Conservation (phyloP, 2,113 vertebrate genomes). For the Oenanthe melanoleuca region DNA sequence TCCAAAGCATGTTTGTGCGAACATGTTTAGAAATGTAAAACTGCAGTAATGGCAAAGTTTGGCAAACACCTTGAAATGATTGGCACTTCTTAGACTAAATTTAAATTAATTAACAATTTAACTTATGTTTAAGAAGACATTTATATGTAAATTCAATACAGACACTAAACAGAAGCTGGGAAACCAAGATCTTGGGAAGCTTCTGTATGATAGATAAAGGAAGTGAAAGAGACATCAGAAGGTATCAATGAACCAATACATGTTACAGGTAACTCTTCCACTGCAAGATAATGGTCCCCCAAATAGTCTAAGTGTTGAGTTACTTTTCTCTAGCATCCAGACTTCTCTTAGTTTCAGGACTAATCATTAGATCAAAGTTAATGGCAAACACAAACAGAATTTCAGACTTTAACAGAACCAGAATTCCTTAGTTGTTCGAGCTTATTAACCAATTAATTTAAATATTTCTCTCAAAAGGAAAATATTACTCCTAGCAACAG, state of each 20-base stretch:
- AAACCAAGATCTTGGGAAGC: background rate
- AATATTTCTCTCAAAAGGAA: background rate
- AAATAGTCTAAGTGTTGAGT: background rate
- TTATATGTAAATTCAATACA: background rate
- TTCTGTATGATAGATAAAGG: background rate
- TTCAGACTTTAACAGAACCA: background rate
- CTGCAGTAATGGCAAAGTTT: background rate
- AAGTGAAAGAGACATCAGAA: background rate
- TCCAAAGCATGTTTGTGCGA: background rate
- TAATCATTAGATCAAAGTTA: background rate
- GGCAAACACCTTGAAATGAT: background rate
- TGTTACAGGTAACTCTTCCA: background rate
- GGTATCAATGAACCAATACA: background rate
- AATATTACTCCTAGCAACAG: background rate
- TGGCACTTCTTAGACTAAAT: background rate
- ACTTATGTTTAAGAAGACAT: background rate
- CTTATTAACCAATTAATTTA: background rate
- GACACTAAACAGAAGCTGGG: background rate
- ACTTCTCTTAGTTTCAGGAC: background rate
- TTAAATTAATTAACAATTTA: background rate
- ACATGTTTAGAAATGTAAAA: background rate
- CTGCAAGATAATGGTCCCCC: background rate
- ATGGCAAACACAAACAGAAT: background rate
- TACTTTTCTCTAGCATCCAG: background rate
- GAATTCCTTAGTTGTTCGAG: background rate